Evolutionary conservation across 2,888 invertebrate genomes (phyloP).

Genomic region (Athalia cordata): DNA sequence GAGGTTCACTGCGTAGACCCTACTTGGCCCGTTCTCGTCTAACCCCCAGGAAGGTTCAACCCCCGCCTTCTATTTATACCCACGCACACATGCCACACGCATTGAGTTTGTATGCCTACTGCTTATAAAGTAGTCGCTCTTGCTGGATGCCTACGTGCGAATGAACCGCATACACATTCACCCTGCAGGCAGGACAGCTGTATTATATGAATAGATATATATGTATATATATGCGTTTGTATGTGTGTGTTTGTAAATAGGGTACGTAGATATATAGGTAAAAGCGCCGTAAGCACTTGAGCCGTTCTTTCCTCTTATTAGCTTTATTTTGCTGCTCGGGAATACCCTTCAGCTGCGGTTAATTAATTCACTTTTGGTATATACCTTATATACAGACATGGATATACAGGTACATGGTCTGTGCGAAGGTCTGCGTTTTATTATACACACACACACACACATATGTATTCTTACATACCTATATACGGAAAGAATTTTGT

Average conservation of each 20-base stretch:
- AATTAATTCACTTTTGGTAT: constrained; percentile 68
- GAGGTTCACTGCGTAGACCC: constrained; percentile 44
- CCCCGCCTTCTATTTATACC: constrained; percentile 14
- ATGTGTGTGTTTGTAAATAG: too few species aligned
- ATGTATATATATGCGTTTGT: background rate
- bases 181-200: too few species aligned
- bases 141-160: background rate
- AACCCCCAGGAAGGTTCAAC: background rate
- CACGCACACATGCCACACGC: background rate
- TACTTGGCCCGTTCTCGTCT: constrained; percentile 8
- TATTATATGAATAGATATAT: background rate
- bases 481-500: too few species aligned
- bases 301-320: constrained; percentile 49
- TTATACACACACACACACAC: background rate
- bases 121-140: too few species aligned
- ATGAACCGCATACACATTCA: constrained; percentile 12
- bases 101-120: too few species aligned
- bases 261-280: too few species aligned
- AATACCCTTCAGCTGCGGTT: constrained; percentile 52
- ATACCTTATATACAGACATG: background rate
- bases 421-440: constrained; percentile 16
- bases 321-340: constrained; percentile 54
- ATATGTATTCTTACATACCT: too few species aligned
- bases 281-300: constrained; percentile 54
- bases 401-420: too few species aligned